Evolutionary conservation across 2,113 vertebrate species (phyloP).

Genomic region (Pogonocichla stellata): DNA sequence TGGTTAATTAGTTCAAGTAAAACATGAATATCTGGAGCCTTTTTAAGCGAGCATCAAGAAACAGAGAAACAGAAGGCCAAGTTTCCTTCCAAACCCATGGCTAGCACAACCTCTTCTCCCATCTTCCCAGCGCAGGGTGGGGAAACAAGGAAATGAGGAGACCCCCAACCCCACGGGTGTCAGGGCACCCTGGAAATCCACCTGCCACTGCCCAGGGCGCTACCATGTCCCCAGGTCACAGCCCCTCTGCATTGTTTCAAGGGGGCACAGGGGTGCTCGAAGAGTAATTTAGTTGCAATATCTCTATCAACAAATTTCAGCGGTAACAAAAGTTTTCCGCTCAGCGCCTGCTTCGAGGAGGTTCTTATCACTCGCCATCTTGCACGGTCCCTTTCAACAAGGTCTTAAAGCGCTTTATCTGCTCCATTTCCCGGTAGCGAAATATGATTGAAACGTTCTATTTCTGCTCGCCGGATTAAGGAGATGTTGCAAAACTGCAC

Average conservation of each 20-base stretch:
- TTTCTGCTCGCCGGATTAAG: slow-evolving; percentile 81
- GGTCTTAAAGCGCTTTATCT: slow-evolving; percentile 80
- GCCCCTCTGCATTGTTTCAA: slow-evolving; percentile 6
- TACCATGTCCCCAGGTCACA: background rate
- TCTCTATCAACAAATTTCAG: slow-evolving; percentile 75
- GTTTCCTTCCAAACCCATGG: background rate
- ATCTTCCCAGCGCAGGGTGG: background rate
- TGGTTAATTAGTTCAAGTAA: background rate
- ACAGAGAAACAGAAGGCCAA: background rate
- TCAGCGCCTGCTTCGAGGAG: slow-evolving; percentile 38
- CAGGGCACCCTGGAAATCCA: background rate
- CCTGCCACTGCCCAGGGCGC: background rate
- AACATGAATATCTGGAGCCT: background rate
- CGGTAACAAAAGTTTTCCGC: slow-evolving; percentile 74
- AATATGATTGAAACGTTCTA: slow-evolving; percentile 85
- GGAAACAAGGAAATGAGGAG: background rate
- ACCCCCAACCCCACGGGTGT: background rate
- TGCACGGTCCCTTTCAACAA: slow-evolving; percentile 74
- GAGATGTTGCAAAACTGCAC: slow-evolving; percentile 72
- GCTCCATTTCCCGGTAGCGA: slow-evolving; percentile 68
- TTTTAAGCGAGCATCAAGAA: background rate
- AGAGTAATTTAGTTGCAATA: slow-evolving; percentile 66
- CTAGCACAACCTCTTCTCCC: background rate
- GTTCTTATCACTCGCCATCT: slow-evolving; percentile 74
- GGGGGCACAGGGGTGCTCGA: background rate